Conservation (phyloP, 35 echinoderm and acorn worm genomes). For the Heliocidaris erythrogramma region DNA sequence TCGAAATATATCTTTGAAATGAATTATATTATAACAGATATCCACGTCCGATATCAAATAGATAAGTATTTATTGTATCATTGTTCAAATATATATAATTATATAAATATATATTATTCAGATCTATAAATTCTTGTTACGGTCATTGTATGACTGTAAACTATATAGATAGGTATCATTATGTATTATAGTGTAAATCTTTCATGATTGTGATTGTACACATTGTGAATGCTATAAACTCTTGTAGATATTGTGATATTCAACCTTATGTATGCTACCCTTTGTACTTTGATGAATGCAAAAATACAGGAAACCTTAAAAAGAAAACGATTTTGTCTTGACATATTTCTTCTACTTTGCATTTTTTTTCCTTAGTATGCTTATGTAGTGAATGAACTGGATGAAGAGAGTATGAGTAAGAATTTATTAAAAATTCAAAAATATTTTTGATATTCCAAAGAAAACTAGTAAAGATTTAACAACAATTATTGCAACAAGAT, state of each 20-base stretch:
- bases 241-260: constrained; percentile 42
- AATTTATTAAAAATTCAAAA: background rate
- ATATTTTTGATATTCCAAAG: background rate
- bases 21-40: background rate
- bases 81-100: background rate
- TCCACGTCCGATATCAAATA: background rate
- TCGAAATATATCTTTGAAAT: background rate
- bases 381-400: background rate
- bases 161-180: background rate
- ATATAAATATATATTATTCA: constrained; percentile 14
- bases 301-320: background rate
- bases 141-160: background rate
- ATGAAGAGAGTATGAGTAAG: background rate
- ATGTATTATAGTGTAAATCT: background rate
- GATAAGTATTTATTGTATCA: background rate
- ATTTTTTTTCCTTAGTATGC: background rate
- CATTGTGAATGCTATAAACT: constrained; percentile 33
- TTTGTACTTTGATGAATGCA: constrained; percentile 44
- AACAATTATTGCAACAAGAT: too few species aligned
- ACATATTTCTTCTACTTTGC: background rate
- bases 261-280: constrained; percentile 11
- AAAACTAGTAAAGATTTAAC: background rate
- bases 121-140: background rate
- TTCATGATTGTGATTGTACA: constrained; percentile 14
- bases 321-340: background rate